Base-by-base conservation (phyloP, 1,140 invertebrate genomes). In the Musca domestica region DNA sequence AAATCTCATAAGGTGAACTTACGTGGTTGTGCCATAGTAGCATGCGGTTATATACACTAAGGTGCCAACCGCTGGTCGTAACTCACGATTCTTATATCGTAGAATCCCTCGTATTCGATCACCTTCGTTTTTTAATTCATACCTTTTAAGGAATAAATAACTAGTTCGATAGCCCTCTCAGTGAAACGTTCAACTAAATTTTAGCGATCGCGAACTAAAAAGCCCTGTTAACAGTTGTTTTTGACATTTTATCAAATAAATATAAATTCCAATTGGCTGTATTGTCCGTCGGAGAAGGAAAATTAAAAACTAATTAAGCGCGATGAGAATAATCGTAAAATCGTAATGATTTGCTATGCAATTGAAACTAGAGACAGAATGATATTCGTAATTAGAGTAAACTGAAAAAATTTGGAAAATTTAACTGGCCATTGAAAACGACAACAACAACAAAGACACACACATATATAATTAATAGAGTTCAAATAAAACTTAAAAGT, bases 251-350 rank as follows among this genome's bases (percentile, higher is more conserved):
- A 5, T 10, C 41, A 64, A 64, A 20, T 47, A 19, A 47, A 49
- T 17, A 64, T 47, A 64, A 49, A 49, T 20, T 30, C 54, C 52
- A 51, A 56, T 34, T 67, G 65, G 51, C 34, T 25, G 46, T 54
- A 56, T 67, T 67, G 46, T 46, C 41, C 66, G 52, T 56, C 41
- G 54, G 22, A 56, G 46, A 3, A 51, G 4, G 54, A 52, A 56
- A 67, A 41, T 23, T 56, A 19, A 49, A 67, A 67, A 54, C 17
- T 47, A 48, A 49, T 65, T 65, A 65, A 65, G 19, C 12, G 10
- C n/a, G n/a, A 51, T 22, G 17, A 30, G 25, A n/a, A 20, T 22
- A 49, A 67, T n/a, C n/a, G n/a, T 3, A 54, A 67, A 27, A 67
- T 52, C 27, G 34, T 23, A 30, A 66, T 54, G 15, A 25, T 54